Evolutionary conservation across 2,888 invertebrate species (phyloP), one percentile per base, ranked within the genome.

Genomic region (Lycocerus yunnanus): DNA sequence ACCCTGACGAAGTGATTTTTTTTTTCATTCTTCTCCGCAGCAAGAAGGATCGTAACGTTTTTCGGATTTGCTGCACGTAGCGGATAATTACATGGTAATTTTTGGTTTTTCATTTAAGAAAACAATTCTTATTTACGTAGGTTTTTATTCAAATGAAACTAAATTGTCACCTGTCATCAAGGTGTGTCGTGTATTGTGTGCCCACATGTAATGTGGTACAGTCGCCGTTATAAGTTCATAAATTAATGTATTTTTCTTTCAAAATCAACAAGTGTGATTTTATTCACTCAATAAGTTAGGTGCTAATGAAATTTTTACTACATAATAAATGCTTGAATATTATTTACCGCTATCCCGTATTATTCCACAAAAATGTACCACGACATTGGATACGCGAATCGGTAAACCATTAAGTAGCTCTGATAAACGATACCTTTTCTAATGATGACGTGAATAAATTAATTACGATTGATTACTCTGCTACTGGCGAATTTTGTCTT

Each of bases 161-260:
- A 80, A 80, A 80, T 80, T 80, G 80, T 80, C 80, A 80, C 80
- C 79, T 80, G 80, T 80, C 80, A 80, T 80, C 77, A 79, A 80
- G 80, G 80, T 80, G 80, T 80, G 80, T 77, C 80, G 76, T 78
- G 79, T 77, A 80, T 80, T 80, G 80, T 80, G 69, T 79, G 77
- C 79, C 80, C 79, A 80, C 80, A 77, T 74, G 70, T 70, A 63
- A 69, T 61, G 66, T 66, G 67, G 74, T 77, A 77, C 74, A 77
- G 73, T 76, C 73, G 68, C 66, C 68, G 71, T 68, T 76, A 76
- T 66, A 76, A 76, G 70, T 73, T 61, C 59, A 58, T 75, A 70
- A 72, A 69, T 70, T 72, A 75, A 67, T 63, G 16, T 73, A 61
- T 69, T 69, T 66, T 65, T 66, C 20, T 59, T 16, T 16, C 69